Evolutionary conservation across 2,888 invertebrate genomes (phyloP), one percentile per base, ranked within the genome.

Genomic region (Ormyrus labotus): DNA sequence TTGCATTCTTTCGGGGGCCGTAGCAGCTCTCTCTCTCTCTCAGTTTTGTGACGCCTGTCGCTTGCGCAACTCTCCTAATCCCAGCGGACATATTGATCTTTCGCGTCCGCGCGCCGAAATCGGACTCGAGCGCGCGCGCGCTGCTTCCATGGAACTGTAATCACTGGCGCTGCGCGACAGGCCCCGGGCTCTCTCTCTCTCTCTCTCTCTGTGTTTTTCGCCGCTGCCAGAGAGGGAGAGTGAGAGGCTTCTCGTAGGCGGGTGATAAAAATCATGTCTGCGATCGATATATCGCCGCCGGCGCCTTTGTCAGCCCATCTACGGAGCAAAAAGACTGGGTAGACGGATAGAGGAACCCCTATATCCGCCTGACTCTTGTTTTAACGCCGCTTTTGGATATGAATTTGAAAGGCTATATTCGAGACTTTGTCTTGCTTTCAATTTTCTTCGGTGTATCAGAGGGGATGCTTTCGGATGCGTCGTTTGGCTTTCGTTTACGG

Each of bases 31-130:
- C 51, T 13, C 13, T 13, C 13, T 13, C 13, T 47, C n/a, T 19
- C 11, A 10, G 45, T 55, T 50, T 51, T 9, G 61, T 53, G 75
- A 67, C 51, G 50, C 58, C 60, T 60, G 51, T 75, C 74, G 55
- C 50, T 47, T 51, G 57, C 34, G 48, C 65, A 6, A 55, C 55
- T 67, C 70, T 2, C 45, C 67, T 74, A 74, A 79, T 74, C 79
- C 50, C 57, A 60, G 10, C 68, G 61, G 79, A 69, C 51, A 11
- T 69, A 73, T 79, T 57, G 79, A 73, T 53, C 68, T 68, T 65
- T 65, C 47, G 69, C 9, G 1, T 8, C 5, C 13, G 9, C 45
- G 34, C 34, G n/a, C 48, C 60, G 50, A 68, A 75, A 65, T 63
- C 63, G 53, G 60, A 65, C 65, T 4, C 61, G 50, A 11, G 34